Evolutionary conservation across 2,888 invertebrate species (phyloP).

Genomic region (Orthonychiurus folsomi): DNA sequence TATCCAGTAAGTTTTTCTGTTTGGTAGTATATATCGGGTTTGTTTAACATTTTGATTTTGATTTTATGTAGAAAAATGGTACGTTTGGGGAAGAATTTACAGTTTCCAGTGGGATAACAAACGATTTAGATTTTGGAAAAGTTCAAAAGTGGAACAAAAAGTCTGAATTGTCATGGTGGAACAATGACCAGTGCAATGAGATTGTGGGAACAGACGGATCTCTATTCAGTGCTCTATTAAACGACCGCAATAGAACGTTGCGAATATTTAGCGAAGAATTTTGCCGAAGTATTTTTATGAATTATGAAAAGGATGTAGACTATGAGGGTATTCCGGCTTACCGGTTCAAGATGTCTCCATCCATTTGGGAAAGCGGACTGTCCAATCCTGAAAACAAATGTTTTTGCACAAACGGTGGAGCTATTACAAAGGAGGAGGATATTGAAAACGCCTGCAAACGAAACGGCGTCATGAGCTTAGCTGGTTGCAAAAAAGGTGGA

Average conservation of each 20-base stretch:
- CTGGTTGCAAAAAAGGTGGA: slow-evolving; percentile 14
- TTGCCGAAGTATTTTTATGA: slow-evolving; percentile 39
- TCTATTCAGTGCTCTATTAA: slow-evolving; percentile 43
- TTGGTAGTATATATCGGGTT: no score
- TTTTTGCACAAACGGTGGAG: slow-evolving; percentile 15
- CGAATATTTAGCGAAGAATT: slow-evolving; percentile 43
- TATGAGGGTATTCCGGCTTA: slow-evolving; percentile 23
- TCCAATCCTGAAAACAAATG: slow-evolving; percentile 23
- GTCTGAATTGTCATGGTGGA: slow-evolving; percentile 15
- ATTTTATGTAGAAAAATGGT: slow-evolving; percentile 10
- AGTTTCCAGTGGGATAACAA: slow-evolving; percentile 12
- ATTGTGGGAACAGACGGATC: slow-evolving; percentile 45
- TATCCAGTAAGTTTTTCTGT: slow-evolving; percentile 29
- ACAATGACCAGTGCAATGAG: slow-evolving; percentile 39
- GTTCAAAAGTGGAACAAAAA: slow-evolving; percentile 21
- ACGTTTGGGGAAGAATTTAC: slow-evolving; percentile 6
- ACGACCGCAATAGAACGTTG: slow-evolving; percentile 41
- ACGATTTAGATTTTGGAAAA: slow-evolving; percentile 20
- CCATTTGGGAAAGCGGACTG: slow-evolving; percentile 18
- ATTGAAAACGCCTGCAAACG: slow-evolving; percentile 4
- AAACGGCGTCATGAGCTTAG: slow-evolving; percentile 16
- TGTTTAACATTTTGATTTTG: no score
- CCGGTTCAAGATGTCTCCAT: slow-evolving; percentile 16
- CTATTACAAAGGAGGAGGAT: neutral
- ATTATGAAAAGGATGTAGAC: slow-evolving; percentile 19